Base-by-base conservation (phyloP, 2,888 invertebrate genomes). In the Eulithis prunata region DNA sequence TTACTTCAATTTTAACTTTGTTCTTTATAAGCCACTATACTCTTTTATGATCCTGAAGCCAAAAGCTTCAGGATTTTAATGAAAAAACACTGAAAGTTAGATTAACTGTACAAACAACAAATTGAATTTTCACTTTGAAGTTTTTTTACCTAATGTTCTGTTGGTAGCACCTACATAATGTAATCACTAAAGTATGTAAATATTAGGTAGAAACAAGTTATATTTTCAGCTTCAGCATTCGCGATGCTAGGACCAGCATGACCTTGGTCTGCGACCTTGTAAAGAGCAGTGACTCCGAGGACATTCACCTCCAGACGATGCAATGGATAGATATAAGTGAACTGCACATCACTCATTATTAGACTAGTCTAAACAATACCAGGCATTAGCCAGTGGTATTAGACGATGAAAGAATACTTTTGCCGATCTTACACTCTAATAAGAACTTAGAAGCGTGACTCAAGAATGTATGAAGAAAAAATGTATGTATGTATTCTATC, bases 261-360 rank as follows among this genome's bases (percentile, higher is more conserved):
- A 63, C 63, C 63, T 63, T 63, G 53, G 28, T 5, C 28, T 41
- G 57, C 57, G 41, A 57, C 57, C 57, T 63, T 57, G 47, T n/a
- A 5, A 28, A 28, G 57, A 3, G 38, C 47, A 46, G 12, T 32
- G 54, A 57, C 63, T 28, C 4, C 21, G 8, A 47, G 57, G 14
- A 8, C 57, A 41, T 58, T 63, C 46, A 58, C 47, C 63, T 38
- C 49, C 10, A 41, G 41, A 21, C 46, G n/a, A 46, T 12, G 13
- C n/a, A n/a, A 4, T 46, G 3, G n/a, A n/a, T 46, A 46, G 46
- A 21, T 21, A 21, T 1, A 21, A 1, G 21, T 21, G 21, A 41
- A 41, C 8, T 10, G 8, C 32, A 32, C 32, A 6, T 32, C 32
- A 32, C 32, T 32, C 32, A 32, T 32, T 5, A 5, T 32, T 32